Evolutionary conservation across 2,113 vertebrate genomes (phyloP).

Genomic region (Leucoraja erinaceus): DNA sequence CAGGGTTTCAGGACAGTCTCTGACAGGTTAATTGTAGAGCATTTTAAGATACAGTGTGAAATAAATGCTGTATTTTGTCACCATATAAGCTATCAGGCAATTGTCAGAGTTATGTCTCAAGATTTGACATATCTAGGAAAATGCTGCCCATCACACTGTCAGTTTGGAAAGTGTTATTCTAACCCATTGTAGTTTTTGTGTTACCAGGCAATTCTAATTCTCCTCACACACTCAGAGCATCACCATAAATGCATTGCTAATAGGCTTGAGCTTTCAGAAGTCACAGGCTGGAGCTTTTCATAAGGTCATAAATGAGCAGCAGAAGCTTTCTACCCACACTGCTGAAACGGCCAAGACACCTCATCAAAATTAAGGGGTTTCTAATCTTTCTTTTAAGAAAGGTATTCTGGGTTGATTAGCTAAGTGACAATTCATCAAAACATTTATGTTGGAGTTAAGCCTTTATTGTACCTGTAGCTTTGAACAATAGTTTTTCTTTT

Average conservation of each 20-base stretch:
- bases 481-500: neutral
- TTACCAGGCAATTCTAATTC: neutral
- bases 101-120: neutral
- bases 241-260: neutral
- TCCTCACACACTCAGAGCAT: neutral
- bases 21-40: conserved; percentile 30
- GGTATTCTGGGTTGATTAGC: neutral
- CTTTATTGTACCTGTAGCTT: neutral
- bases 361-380: neutral
- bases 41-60: neutral
- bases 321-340: neutral
- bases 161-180: conserved; percentile 30
- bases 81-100: neutral
- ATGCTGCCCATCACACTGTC: neutral
- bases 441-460: neutral
- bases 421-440: neutral
- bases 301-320: neutral
- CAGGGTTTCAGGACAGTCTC: neutral
- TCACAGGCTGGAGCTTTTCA: neutral
- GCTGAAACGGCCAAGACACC: neutral
- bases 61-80: neutral
- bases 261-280: neutral
- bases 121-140: neutral
- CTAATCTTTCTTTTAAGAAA: neutral
- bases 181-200: neutral